Conservation (phyloP, 2,797 vertebrate genomes). For the Mico argentatus region DNA sequence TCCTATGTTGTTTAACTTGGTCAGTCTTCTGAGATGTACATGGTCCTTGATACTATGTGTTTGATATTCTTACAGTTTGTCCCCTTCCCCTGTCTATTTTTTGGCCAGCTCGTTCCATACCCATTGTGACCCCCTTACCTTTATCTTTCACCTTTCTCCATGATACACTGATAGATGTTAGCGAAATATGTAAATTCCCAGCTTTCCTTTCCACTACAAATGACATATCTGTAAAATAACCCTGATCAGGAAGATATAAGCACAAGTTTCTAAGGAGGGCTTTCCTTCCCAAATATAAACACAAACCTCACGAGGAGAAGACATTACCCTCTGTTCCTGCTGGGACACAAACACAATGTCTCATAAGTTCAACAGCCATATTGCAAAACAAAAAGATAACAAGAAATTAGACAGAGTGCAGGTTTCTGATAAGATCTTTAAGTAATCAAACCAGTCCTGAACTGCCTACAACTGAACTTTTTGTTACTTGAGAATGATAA, state of each 20-base stretch:
- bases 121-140: background rate
- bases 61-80: background rate
- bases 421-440: background rate
- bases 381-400: background rate
- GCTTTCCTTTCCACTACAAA: background rate
- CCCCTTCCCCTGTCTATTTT: background rate
- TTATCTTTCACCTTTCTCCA: background rate
- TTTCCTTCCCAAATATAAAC: background rate
- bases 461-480: background rate
- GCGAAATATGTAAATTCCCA: background rate
- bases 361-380: background rate
- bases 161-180: background rate
- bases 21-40: background rate
- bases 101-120: background rate
- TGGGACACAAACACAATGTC: background rate
- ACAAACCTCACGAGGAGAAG: background rate
- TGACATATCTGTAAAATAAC: background rate
- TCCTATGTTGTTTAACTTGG: background rate
- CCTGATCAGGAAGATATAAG: background rate
- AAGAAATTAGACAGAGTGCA: background rate
- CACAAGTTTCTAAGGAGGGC: background rate
- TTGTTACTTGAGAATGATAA: background rate
- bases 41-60: background rate
- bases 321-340: background rate
- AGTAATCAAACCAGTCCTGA: background rate